Conservation (phyloP, 2,888 invertebrate species). For the Arctia plantaginis region DNA sequence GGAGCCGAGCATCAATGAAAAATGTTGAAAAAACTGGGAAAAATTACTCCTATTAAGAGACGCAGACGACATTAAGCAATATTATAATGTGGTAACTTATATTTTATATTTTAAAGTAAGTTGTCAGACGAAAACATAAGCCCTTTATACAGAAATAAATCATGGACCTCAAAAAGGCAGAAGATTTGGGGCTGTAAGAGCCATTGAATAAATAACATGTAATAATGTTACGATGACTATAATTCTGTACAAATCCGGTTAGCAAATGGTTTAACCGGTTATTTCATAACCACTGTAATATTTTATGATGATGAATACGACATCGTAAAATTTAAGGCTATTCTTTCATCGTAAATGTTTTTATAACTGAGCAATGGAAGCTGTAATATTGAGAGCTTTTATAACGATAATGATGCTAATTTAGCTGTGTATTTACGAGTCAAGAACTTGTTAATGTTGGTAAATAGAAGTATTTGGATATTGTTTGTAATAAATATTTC, state of each 20-base stretch:
- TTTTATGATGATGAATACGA: conserved; percentile 43
- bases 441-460: background rate
- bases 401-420: background rate
- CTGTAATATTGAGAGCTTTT: background rate
- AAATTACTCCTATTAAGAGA: too few species aligned
- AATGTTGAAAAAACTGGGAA: too few species aligned
- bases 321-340: conserved; percentile 36
- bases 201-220: background rate
- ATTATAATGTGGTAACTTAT: background rate
- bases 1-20: too few species aligned
- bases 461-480: background rate
- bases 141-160: background rate
- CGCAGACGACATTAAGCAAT: too few species aligned
- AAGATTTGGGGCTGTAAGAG: background rate
- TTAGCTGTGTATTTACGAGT: background rate
- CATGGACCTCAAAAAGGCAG: background rate
- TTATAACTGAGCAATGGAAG: conserved; percentile 34
- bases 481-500: background rate
- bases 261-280: conserved; percentile 23
- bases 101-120: background rate
- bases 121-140: background rate
- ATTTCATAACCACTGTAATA: conserved; percentile 31
- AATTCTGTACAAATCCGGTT: conserved; percentile 28
- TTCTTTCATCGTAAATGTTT: conserved; percentile 40
- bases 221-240: conserved; percentile 13